These are phyloP conservation scores for Tricholauxania praeusta DNA, from an alignment of 2,888 invertebrate genomes.

Conservation along the genomic window DNA sequence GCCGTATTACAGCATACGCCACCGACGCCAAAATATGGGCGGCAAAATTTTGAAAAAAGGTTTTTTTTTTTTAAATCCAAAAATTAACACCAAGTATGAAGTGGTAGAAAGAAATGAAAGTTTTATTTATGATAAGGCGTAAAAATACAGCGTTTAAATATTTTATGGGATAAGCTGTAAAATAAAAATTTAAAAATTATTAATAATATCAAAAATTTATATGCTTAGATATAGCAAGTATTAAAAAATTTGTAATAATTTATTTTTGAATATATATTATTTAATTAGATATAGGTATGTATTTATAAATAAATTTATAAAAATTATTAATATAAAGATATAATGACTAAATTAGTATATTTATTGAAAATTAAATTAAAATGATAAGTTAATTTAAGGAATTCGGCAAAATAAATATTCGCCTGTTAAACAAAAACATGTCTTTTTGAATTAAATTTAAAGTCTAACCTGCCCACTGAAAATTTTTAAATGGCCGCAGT, in stretches of 20 bases:
- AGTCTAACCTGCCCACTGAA: no score
- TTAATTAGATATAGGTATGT: constrained; percentile 66
- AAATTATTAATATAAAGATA: constrained; percentile 68
- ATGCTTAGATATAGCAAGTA: constrained; percentile 73
- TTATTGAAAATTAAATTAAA: constrained; percentile 54
- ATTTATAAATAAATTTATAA: constrained; percentile 67
- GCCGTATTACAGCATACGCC: no score
- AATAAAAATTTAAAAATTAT: constrained; percentile 71
- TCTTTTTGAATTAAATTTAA: constrained; percentile 75
- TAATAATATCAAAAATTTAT: constrained; percentile 67
- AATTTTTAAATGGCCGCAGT: no score
- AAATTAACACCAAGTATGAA: no score
- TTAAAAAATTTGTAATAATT: constrained; percentile 69
- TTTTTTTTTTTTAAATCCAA: no score
- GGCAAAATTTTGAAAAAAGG: no score
- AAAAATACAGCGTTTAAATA: no score
- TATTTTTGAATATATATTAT: constrained; percentile 69
- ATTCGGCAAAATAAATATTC: constrained; percentile 76
- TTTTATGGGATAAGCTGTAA: constrained; percentile 74
- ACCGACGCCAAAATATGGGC: no score
- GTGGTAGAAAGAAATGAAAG: no score
- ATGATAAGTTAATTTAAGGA: constrained; percentile 70
- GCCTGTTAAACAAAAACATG: constrained; percentile 85
- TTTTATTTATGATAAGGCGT: no score
- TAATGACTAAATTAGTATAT: constrained; percentile 75